These are phyloP conservation scores for Sphyrna mokarran DNA, from an alignment of 2,113 vertebrate species.

Conservation along the genomic window DNA sequence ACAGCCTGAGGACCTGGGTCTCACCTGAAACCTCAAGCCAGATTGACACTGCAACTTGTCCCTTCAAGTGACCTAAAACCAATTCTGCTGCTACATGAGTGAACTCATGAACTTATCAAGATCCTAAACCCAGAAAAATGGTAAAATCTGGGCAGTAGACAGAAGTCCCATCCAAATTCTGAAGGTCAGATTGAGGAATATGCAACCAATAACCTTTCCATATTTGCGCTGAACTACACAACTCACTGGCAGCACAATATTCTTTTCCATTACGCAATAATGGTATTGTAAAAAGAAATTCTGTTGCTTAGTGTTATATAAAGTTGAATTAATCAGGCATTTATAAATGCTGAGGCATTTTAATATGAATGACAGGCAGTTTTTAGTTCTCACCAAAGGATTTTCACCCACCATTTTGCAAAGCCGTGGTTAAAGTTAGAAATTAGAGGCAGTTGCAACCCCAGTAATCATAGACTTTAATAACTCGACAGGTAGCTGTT, in stretches of 20 bases:
- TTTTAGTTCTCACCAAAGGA: neutral
- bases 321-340: neutral
- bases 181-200: neutral
- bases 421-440: neutral
- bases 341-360: neutral
- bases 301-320: neutral
- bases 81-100: neutral
- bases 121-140: neutral
- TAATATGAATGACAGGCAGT: neutral
- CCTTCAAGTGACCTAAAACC: neutral
- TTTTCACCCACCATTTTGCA: neutral
- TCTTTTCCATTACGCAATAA: neutral
- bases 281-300: neutral
- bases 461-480: neutral
- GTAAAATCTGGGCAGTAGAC: neutral
- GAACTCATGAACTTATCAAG: neutral
- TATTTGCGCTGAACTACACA: neutral
- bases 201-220: neutral
- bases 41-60: neutral
- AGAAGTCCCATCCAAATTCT: neutral
- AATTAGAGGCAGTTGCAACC: neutral
- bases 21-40: neutral
- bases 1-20: neutral
- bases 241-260: neutral
- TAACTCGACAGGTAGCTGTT: neutral